Evolutionary conservation across 2,113 vertebrate genomes (phyloP).

Genomic region (Promerops cafer): DNA sequence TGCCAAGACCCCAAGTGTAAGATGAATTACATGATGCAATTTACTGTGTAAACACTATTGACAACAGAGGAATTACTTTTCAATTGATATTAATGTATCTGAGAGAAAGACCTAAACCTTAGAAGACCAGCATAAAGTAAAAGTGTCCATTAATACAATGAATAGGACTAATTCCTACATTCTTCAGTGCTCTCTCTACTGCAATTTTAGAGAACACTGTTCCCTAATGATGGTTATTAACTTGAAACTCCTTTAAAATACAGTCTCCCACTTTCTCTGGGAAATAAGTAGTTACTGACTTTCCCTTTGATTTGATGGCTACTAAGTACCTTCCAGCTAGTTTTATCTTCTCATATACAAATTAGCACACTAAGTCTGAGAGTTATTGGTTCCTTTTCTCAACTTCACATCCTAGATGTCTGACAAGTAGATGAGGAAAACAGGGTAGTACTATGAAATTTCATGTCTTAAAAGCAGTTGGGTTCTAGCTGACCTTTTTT

Average conservation of each 20-base stretch:
- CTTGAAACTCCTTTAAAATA: not conserved
- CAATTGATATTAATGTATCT: not conserved
- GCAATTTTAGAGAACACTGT: not conserved
- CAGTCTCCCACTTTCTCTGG: not conserved
- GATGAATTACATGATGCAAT: not conserved
- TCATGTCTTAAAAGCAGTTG: not conserved
- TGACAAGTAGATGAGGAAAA: not conserved
- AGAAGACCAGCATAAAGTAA: not conserved
- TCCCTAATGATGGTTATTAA: not conserved
- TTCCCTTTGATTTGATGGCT: not conserved
- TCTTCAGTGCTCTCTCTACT: not conserved
- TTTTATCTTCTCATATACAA: not conserved
- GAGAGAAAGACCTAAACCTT: not conserved
- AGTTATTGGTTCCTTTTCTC: not conserved
- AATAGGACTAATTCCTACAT: not conserved
- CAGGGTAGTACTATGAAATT: not conserved
- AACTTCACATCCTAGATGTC: not conserved
- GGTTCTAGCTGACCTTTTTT: not conserved
- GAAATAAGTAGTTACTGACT: not conserved
- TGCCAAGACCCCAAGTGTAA: not conserved
- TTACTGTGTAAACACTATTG: not conserved
- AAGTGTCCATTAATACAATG: not conserved
- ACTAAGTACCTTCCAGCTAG: not conserved
- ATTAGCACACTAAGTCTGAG: not conserved
- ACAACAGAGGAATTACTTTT: not conserved